A percentile compares a stretch with the other conserved stretches of the same genome.
Evolutionary conservation across 2,888 invertebrate genomes (phyloP).

Genomic region (Lasioglossum leucozonium): DNA sequence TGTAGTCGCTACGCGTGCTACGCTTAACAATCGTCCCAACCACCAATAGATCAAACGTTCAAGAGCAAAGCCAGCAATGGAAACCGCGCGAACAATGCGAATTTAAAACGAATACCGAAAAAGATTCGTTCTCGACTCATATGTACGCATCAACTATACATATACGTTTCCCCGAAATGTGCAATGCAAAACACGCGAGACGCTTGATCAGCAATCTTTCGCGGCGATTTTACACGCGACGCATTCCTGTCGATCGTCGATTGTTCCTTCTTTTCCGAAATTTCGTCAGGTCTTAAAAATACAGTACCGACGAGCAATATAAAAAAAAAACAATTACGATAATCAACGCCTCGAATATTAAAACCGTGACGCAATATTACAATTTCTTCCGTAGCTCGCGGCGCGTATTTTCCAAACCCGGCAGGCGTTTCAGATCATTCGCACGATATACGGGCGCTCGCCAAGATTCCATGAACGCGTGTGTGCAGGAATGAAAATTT

Average conservation of each 20-base stretch:
- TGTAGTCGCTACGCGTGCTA: not conserved
- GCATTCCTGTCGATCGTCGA: not conserved
- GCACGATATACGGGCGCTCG: slow-evolving; percentile 31
- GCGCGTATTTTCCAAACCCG: not conserved
- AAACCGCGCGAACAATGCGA: not conserved
- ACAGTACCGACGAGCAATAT: not conserved
- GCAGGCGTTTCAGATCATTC: slow-evolving; percentile 36
- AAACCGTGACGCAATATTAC: not conserved
- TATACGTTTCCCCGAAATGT: not conserved
- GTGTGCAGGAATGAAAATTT: slow-evolving; percentile 6
- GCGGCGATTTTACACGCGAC: not conserved
- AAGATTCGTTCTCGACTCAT: not conserved
- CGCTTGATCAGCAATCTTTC: not conserved
- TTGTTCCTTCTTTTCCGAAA: not conserved
- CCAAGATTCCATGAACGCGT: slow-evolving; percentile 23
- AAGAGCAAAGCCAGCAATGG: not conserved
- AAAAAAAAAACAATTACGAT: not conserved
- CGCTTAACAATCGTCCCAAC: not conserved
- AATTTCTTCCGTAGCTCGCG: slow-evolving; percentile 5
- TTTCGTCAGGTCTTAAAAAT: slow-evolving; percentile 11
- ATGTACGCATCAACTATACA: slow-evolving; percentile 2
- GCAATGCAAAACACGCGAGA: not conserved
- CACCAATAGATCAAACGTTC: not conserved
- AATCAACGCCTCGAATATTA: not conserved
- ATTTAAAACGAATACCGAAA: not conserved